A percentile compares a stretch with the other conserved stretches of the same genome.
phyloP scores from a whole-genome alignment of 1,140 invertebrate species.

The Cryptotermes secundus region DNA sequence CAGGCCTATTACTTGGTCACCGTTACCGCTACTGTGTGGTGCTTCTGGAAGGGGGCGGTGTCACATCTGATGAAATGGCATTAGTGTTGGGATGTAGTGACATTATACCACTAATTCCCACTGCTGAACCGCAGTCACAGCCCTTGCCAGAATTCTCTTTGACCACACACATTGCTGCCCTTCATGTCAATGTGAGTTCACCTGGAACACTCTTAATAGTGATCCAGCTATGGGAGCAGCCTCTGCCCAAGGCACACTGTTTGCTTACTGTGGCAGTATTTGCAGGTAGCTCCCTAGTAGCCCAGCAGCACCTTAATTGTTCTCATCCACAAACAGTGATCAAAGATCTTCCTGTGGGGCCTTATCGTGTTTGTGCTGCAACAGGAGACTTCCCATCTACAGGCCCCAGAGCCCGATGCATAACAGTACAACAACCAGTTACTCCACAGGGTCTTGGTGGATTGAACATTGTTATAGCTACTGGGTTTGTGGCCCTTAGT shows the following conservation, averaged over 20 bases:
- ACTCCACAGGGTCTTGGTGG: slow-evolving; percentile 34
- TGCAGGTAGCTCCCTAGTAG: slow-evolving; percentile 43
- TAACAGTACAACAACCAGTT: slow-evolving; percentile 46
- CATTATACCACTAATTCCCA: slow-evolving; percentile 49
- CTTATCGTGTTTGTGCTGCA: slow-evolving; percentile 47
- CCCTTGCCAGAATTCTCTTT: slow-evolving; percentile 28
- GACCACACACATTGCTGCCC: slow-evolving; percentile 29
- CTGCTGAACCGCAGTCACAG: slow-evolving; percentile 34
- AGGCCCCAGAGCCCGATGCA: slow-evolving; percentile 50
- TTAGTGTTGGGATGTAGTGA: slow-evolving; percentile 57
- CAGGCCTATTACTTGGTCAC: slow-evolving; percentile 49
- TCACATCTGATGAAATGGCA: slow-evolving; percentile 48
- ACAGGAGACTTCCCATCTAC: slow-evolving; percentile 39
- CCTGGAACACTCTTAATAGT: slow-evolving; percentile 39
- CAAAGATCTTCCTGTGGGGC: slow-evolving; percentile 43
- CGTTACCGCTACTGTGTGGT: slow-evolving; percentile 57
- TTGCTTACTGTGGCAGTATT: slow-evolving; percentile 47
- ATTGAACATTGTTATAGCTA: slow-evolving; percentile 10
- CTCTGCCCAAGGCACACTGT: slow-evolving; percentile 37
- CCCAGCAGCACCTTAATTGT: slow-evolving; percentile 46
- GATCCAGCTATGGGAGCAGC: slow-evolving; percentile 39
- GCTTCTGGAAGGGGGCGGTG: slow-evolving; percentile 48
- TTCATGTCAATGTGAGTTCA: slow-evolving; percentile 37
- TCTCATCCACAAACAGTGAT: slow-evolving; percentile 43
- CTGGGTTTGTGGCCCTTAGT: slow-evolving; percentile 42